These are phyloP conservation scores for Sialis lutaria DNA, from an alignment of 2,888 invertebrate genomes.

Conservation along the genomic window DNA sequence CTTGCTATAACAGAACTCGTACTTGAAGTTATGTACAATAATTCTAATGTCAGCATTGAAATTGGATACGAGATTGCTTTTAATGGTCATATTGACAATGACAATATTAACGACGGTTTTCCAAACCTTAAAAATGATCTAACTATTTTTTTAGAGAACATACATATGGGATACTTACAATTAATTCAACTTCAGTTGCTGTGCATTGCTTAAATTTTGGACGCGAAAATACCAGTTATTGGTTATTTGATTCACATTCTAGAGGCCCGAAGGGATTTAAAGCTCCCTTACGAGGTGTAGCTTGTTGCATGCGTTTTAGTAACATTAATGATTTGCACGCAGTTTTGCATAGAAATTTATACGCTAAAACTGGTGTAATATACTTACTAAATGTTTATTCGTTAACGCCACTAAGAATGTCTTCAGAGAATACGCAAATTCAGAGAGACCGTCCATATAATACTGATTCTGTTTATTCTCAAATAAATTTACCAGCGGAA, in stretches of 20 bases:
- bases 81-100: no score
- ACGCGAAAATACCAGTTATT: background rate
- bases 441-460: no score
- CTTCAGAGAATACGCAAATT: background rate
- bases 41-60: background rate
- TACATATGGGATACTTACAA: slow-evolving; percentile 4
- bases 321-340: slow-evolving; percentile 1
- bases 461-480: no score
- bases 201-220: no score
- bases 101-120: no score
- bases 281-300: background rate
- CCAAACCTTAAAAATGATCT: no score
- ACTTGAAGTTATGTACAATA: background rate
- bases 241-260: slow-evolving; percentile 4
- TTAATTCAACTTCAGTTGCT: background rate
- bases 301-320: slow-evolving; percentile 4
- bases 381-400: slow-evolving; percentile 5
- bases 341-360: slow-evolving; percentile 5
- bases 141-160: slow-evolving; percentile 5
- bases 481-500: no score
- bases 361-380: slow-evolving; percentile 4
- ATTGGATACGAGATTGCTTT: no score
- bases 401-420: slow-evolving; percentile 5
- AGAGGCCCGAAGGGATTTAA: slow-evolving; percentile 2
- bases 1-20: slow-evolving; percentile 7